These are phyloP conservation scores for Strix aluco DNA, from an alignment of 2,113 vertebrate genomes.

Conservation along the genomic window DNA sequence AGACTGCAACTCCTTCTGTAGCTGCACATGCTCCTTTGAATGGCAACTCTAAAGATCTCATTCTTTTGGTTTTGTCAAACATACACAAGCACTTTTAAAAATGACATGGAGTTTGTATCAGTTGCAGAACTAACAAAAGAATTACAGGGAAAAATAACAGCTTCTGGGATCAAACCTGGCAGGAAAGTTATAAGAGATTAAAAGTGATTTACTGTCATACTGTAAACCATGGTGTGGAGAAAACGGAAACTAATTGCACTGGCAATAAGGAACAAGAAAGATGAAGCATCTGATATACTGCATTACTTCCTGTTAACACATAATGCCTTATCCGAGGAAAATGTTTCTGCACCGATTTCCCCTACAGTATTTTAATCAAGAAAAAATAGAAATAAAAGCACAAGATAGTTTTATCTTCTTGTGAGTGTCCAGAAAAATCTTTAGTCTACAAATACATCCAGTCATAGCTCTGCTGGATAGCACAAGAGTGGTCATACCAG, in stretches of 20 bases:
- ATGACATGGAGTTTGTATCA: not conserved
- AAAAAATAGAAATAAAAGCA: not conserved
- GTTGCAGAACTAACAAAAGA: not conserved
- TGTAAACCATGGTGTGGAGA: not conserved
- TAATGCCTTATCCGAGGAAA: not conserved
- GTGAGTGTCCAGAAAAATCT: not conserved
- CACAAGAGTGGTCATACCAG: not conserved
- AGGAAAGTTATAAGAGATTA: not conserved
- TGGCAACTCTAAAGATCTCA: not conserved
- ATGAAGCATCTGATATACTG: not conserved
- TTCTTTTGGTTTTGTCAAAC: not conserved
- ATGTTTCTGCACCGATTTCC: not conserved
- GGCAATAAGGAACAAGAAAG: not conserved
- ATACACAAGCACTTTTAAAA: not conserved
- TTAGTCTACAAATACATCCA: not conserved
- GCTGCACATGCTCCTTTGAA: not conserved
- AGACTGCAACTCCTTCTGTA: not conserved
- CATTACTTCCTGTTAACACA: not conserved
- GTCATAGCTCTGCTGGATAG: not conserved
- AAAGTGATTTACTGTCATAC: not conserved
- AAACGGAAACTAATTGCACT: not conserved
- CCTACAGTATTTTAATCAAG: not conserved
- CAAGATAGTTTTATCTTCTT: not conserved
- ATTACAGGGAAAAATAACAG: not conserved
- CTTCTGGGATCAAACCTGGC: not conserved